Percentiles rank a stretch among this genome's conserved stretches.
Conservation (phyloP, 2,888 invertebrate genomes). For the Ceriagrion tenellum region DNA sequence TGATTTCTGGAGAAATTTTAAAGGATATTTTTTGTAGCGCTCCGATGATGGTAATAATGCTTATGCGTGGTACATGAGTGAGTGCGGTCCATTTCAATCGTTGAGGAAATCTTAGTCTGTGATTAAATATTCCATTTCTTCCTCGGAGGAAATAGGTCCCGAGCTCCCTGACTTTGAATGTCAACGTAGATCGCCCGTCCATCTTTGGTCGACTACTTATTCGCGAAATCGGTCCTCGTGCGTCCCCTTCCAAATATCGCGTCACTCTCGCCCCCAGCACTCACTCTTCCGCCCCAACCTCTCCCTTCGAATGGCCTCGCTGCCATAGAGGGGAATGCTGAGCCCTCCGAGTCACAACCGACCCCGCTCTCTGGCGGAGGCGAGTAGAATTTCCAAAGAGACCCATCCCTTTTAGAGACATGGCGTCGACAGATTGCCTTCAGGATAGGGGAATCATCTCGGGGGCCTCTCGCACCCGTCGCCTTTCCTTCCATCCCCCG, state of each 20-base stretch:
- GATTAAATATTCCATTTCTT: neutral
- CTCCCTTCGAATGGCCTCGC: conserved; percentile 47
- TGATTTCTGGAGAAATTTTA: too few relatives aligned
- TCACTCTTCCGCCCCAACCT: neutral
- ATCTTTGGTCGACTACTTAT: neutral
- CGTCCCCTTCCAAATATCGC: neutral
- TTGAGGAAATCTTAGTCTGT: too few relatives aligned
- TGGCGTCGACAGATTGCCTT: conserved; percentile 65
- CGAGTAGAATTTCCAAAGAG: conserved; percentile 65
- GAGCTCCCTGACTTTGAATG: conserved; percentile 25
- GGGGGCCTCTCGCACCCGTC: conserved; percentile 7
- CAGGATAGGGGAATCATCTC: conserved; percentile 62
- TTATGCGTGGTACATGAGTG: too few relatives aligned
- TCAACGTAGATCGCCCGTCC: conserved; percentile 17
- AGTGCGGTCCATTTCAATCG: too few relatives aligned
- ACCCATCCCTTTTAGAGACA: conserved; percentile 46
- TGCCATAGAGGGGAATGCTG: conserved; percentile 46
- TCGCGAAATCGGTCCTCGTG: conserved; percentile 37
- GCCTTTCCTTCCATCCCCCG: neutral
- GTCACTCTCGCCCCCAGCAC: neutral
- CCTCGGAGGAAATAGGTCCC: neutral
- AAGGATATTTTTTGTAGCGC: too few relatives aligned
- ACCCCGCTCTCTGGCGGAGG: conserved; percentile 56
- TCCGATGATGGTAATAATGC: too few relatives aligned
- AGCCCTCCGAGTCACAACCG: conserved; percentile 40